Base-by-base conservation (phyloP, 2,113 vertebrate species). In the Salminus brasiliensis region DNA sequence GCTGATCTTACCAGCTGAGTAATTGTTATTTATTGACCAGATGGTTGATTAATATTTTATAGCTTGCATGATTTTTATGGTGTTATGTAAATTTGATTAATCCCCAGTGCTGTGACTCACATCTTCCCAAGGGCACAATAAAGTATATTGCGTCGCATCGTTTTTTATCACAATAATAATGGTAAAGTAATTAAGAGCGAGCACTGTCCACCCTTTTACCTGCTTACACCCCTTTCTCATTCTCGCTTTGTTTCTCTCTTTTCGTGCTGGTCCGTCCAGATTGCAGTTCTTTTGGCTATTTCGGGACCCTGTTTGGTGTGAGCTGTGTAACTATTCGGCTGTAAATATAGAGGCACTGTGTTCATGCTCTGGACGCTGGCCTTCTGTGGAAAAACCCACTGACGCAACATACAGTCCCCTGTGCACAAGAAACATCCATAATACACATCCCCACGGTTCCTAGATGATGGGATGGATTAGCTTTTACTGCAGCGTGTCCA, bases 271-370 rank as follows among this genome's bases (percentile, higher is more conserved):
- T 13, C 23, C 57, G 21, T 6, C 27, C 27, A 39, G 23, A 25
- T 18, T 4, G n/a, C n/a, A n/a, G n/a, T n/a, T n/a, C n/a, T 73
- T 1, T 41, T 34, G 62, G 63, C 62, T 80, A 80, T 74, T 80
- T 39, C 18, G 25, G 41, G 60, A 43, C 27, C 32, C 8, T 72
- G 21, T 65, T 72, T 36, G n/a, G 10, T 49, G 13, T 52, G 29
- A 79, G 60, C 13, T 47, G 13, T 68, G 34, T 49, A 43, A 25
- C 23, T 45, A n/a, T 23, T 63, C 55, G 25, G 43, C 77, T 72
- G 65, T 72, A 63, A 72, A 72, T 78, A 63, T 10, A 12, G 4
- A 2, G 3, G 39, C 57, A 12, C 36, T 57, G 36, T 43, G 49
- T 27, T 36, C 23, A 8, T 70, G 25, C 21, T 27, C 2, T 10